phyloP scores from a whole-genome alignment of 2,888 invertebrate genomes.

The Oxycera nigricornis region DNA sequence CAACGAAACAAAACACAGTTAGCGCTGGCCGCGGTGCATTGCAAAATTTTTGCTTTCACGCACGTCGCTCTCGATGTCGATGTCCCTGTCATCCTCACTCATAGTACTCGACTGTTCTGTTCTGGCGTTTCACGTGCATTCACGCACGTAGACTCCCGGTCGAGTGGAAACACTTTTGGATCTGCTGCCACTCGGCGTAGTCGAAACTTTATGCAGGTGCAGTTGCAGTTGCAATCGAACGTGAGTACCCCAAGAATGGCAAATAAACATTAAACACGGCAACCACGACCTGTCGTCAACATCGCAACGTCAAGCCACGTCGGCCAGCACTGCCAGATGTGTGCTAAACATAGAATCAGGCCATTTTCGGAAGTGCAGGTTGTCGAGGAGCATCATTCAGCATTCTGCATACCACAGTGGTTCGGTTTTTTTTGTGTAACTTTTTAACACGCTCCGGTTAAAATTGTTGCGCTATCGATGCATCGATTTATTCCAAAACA shows the following conservation, averaged over 20 bases:
- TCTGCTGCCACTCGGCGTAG: not conserved
- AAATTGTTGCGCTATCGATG: no score
- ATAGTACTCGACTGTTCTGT: constrained; percentile 65
- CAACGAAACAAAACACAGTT: constrained; percentile 52
- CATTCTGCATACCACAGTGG: no score
- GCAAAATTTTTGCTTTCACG: constrained; percentile 61
- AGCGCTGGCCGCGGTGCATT: not conserved
- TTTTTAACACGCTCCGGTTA: no score
- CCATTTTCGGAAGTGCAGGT: not conserved
- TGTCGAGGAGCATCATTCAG: no score
- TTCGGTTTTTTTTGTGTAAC: no score
- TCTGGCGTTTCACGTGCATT: not conserved
- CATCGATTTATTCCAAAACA: no score
- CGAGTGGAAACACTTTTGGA: not conserved
- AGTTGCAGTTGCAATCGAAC: not conserved
- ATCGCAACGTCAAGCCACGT: not conserved
- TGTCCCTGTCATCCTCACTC: constrained; percentile 95
- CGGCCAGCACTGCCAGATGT: not conserved
- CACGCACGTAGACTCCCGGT: not conserved
- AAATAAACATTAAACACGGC: constrained; percentile 25
- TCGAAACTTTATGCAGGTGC: not conserved
- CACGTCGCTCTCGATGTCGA: constrained; percentile 95
- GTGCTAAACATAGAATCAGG: not conserved
- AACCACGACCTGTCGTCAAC: not conserved
- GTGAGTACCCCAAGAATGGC: not conserved